phyloP scores from a whole-genome alignment of 2,113 vertebrate genomes.

The Stegostoma tigrinum region DNA sequence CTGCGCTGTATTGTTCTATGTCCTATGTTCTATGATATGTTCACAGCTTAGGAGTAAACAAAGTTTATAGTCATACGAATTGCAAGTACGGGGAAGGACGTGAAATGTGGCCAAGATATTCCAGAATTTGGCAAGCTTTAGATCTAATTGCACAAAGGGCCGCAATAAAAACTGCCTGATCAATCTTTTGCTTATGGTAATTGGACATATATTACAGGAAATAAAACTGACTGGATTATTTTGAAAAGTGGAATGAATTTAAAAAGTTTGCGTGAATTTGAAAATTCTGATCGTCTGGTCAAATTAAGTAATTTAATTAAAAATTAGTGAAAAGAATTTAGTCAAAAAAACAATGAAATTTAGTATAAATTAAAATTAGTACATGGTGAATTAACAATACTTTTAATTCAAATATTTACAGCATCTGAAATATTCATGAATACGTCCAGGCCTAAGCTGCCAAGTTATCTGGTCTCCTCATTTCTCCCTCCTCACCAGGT shows the following conservation, averaged over 20 bases:
- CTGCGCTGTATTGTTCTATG: too few species aligned
- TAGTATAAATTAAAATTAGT: neutral
- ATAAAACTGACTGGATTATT: too few species aligned
- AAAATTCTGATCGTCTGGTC: neutral
- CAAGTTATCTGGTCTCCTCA: neutral
- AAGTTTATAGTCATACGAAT: neutral
- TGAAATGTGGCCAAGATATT: neutral
- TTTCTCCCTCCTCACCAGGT: too few species aligned
- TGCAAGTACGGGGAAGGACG: neutral
- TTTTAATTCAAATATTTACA: constrained; percentile 4
- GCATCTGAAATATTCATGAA: neutral
- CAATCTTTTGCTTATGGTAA: neutral
- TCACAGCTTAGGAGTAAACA: neutral
- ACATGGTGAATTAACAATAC: neutral
- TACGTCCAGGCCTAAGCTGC: neutral
- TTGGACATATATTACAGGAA: neutral
- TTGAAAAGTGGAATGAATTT: too few species aligned
- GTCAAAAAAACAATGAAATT: too few species aligned
- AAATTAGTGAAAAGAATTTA: neutral
- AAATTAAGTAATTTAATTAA: neutral
- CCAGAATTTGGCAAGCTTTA: neutral
- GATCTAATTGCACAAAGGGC: neutral
- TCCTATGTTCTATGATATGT: too few species aligned
- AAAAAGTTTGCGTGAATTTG: neutral
- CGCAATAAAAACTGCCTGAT: neutral